Percentiles rank a stretch among this genome's conserved stretches.
These are phyloP conservation scores for Brachyalestes nurse DNA, from an alignment of 2,797 vertebrate genomes.

Conservation along the genomic window DNA sequence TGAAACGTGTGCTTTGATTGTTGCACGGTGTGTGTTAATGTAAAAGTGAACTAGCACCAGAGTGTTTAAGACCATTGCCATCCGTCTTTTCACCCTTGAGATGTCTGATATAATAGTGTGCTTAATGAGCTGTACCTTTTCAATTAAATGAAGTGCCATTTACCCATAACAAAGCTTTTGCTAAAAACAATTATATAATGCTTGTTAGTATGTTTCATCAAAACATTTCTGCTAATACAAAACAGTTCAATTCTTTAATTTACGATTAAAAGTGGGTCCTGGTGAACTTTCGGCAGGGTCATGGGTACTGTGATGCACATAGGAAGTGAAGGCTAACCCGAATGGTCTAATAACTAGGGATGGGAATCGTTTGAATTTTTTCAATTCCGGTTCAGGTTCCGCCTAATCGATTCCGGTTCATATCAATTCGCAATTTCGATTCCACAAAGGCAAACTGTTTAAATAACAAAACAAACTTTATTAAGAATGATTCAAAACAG, in stretches of 20 bases:
- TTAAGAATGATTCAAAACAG: no score
- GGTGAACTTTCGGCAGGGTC: no score
- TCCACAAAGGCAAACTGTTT: no score
- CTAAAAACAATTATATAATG: not conserved
- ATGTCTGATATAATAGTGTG: not conserved
- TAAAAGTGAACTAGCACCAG: not conserved
- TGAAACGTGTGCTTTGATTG: not conserved
- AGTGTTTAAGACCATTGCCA: not conserved
- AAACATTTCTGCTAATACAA: not conserved
- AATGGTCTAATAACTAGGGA: no score
- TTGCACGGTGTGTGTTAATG: not conserved
- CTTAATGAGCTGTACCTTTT: slow-evolving; percentile 7
- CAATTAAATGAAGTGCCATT: not conserved
- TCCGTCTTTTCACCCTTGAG: not conserved
- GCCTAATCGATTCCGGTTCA: no score
- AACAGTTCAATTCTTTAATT: not conserved
- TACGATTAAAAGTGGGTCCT: no score
- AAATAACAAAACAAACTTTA: no score
- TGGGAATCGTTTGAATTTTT: no score
- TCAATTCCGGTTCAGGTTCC: no score
- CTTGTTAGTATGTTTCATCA: not conserved
- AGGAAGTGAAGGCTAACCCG: no score
- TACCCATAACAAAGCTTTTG: not conserved
- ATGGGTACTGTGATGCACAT: no score
- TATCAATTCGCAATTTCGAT: no score